These are phyloP conservation scores for Drosophila fulvimacula DNA, from an alignment of 2,888 invertebrate genomes.

Conservation along the genomic window DNA sequence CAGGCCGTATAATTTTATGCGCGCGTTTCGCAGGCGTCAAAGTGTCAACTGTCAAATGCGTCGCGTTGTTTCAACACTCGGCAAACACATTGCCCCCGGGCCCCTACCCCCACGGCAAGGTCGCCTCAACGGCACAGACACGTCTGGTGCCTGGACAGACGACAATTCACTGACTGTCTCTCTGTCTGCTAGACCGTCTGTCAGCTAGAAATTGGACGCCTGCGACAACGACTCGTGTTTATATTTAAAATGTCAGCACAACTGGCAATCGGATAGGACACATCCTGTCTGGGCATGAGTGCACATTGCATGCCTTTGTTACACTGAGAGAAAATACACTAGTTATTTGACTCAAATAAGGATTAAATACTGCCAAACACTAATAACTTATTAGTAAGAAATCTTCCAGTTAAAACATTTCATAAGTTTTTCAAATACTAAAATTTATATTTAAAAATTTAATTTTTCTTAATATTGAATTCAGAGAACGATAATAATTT, in stretches of 20 bases:
- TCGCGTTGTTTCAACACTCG: slow-evolving; percentile 63
- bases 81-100: slow-evolving; percentile 4
- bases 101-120: slow-evolving; percentile 39
- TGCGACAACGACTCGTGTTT: slow-evolving; percentile 60
- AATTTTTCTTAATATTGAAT: too few species aligned
- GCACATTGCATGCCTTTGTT: slow-evolving; percentile 12
- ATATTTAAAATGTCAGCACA: slow-evolving; percentile 75
- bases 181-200: slow-evolving; percentile 31
- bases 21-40: slow-evolving; percentile 53
- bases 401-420: too few species aligned
- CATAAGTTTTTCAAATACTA: too few species aligned
- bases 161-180: slow-evolving; percentile 1
- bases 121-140: slow-evolving; percentile 36
- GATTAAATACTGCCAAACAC: too few species aligned
- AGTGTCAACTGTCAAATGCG: slow-evolving; percentile 73
- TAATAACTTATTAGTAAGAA: too few species aligned
- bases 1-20: slow-evolving; percentile 72
- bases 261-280: slow-evolving; percentile 61
- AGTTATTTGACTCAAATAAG: neutral
- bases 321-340: slow-evolving; percentile 26
- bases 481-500: too few species aligned
- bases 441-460: too few species aligned
- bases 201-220: slow-evolving; percentile 66
- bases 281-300: slow-evolving; percentile 57
- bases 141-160: slow-evolving; percentile 52